Evolutionary conservation across 35 echinoderm and acorn worm genomes (phyloP).

Genomic region (Amphiura filiformis): DNA sequence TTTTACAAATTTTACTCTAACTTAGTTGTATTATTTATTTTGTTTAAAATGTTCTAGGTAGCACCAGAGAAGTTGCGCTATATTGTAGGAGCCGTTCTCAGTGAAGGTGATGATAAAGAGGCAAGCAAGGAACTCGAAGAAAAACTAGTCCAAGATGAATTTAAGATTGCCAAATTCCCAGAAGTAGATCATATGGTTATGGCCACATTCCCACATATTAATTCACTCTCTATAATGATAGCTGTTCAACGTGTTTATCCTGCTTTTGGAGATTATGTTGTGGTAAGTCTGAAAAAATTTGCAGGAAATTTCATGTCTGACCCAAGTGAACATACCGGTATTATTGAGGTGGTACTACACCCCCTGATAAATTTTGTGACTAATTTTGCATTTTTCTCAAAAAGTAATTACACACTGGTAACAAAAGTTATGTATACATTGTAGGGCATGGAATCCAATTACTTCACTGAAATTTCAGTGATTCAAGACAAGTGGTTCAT

Average conservation of each 20-base stretch:
- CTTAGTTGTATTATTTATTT: neutral
- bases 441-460: too few relatives aligned
- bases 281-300: constrained; percentile 74
- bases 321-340: too few relatives aligned
- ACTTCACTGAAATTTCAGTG: too few relatives aligned
- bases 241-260: constrained; percentile 79
- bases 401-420: too few relatives aligned
- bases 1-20: too few relatives aligned
- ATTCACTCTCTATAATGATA: constrained; percentile 70
- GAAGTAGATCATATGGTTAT: constrained; percentile 64
- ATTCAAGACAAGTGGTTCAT: too few relatives aligned
- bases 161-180: constrained; percentile 64
- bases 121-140: constrained; percentile 60
- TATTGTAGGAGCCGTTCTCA: constrained; percentile 74
- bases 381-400: too few relatives aligned
- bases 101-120: constrained; percentile 55
- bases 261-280: constrained; percentile 61
- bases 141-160: constrained; percentile 50
- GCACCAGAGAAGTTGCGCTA: constrained; percentile 42
- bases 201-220: constrained; percentile 70
- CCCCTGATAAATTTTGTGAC: too few relatives aligned
- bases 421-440: too few relatives aligned
- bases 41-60: constrained; percentile 63
- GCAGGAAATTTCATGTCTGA: too few relatives aligned
- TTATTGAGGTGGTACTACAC: too few relatives aligned